phyloP scores from a whole-genome alignment of 2,113 vertebrate species.

The Psettodes erumei region DNA sequence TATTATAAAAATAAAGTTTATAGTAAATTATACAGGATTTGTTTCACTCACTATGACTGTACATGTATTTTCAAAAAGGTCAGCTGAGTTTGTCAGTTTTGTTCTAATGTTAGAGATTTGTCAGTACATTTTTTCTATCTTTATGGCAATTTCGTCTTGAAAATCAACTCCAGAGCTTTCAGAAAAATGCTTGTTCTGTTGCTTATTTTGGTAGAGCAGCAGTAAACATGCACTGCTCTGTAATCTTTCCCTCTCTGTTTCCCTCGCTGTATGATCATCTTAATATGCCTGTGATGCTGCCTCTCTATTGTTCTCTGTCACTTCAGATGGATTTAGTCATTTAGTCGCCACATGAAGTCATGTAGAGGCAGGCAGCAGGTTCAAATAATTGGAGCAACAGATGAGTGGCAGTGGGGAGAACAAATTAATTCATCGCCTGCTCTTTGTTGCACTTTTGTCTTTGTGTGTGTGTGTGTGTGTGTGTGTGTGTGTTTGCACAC shows the following conservation, averaged over 20 bases:
- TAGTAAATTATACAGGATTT: no score
- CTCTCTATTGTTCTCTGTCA: constrained; percentile 45
- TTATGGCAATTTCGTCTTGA: neutral
- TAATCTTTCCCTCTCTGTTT: constrained; percentile 20
- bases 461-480: constrained; percentile 17
- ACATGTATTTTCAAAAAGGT: constrained; percentile 9
- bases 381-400: constrained; percentile 46
- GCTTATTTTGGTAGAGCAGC: constrained; percentile 5
- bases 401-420: constrained; percentile 47
- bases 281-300: constrained; percentile 22
- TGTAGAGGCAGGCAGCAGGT: constrained; percentile 52
- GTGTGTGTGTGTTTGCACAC: no score
- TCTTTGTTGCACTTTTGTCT: constrained; percentile 45
- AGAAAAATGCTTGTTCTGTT: neutral
- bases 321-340: constrained; percentile 54
- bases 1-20: no score
- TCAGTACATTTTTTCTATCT: neutral
- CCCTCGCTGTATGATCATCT: constrained; percentile 31
- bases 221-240: neutral
- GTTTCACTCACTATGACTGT: neutral
- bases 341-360: constrained; percentile 35
- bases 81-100: neutral
- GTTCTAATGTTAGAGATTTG: neutral
- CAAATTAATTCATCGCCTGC: constrained; percentile 41
- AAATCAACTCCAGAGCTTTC: neutral